A percentile compares a stretch with the other conserved stretches of the same genome.
These are phyloP conservation scores for Brachyptera risi DNA, from an alignment of 2,888 invertebrate species.

Conservation along the genomic window DNA sequence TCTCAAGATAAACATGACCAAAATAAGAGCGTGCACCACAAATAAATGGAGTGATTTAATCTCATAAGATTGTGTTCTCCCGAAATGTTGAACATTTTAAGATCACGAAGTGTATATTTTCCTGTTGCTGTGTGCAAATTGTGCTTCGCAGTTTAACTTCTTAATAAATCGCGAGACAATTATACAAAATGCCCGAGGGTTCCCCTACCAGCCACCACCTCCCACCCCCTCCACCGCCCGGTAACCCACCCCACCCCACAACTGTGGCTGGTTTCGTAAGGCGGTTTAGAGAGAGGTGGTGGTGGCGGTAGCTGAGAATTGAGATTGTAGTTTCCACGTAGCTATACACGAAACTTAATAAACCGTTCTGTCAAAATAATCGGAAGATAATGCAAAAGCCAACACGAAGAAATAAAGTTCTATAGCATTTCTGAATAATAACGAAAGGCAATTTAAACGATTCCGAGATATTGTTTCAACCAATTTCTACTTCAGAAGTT, in stretches of 20 bases:
- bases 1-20: too few species aligned
- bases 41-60: too few species aligned
- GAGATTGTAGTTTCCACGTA: too few species aligned
- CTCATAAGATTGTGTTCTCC: too few species aligned
- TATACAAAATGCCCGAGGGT: slow-evolving; percentile 20
- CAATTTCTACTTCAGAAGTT: too few species aligned
- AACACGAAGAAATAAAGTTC: slow-evolving; percentile 13
- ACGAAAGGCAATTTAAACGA: slow-evolving; percentile 16
- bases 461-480: slow-evolving; percentile 8
- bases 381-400: slow-evolving; percentile 22
- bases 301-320: slow-evolving; percentile 1
- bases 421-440: neutral
- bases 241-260: too few species aligned
- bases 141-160: slow-evolving; percentile 13
- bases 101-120: neutral
- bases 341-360: slow-evolving; percentile 9
- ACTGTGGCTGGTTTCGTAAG: neutral
- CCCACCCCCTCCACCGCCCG: neutral
- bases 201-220: neutral
- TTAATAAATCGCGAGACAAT: slow-evolving; percentile 26
- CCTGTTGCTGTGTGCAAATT: slow-evolving; percentile 7
- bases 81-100: neutral
- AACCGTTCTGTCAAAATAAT: slow-evolving; percentile 23
- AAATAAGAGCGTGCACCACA: too few species aligned
- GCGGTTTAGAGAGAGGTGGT: neutral